Evolutionary conservation across 2,888 invertebrate species (phyloP), one percentile per base, ranked within the genome.

Genomic region (Philonicus albiceps): DNA sequence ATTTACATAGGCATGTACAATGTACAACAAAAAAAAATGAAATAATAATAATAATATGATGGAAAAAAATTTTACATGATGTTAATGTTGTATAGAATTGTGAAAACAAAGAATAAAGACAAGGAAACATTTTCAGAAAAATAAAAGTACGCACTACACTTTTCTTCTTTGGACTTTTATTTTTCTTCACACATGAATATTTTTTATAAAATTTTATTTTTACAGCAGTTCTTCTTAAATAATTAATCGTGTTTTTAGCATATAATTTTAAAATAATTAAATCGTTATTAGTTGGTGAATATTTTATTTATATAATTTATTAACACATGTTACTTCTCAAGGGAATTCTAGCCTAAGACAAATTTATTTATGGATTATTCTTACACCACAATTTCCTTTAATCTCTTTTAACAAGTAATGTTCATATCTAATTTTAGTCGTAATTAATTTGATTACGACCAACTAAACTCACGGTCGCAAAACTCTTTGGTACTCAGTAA

Each of bases 11-110:
- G 78, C 30, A 83, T 83, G 64, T 64, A 64, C 64, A 64, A 64
- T 83, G 64, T 83, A 83, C 37, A 37, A 49, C 34, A 83, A 31
- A 64, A 83, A 31, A 64, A 64, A 64, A 27, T 64, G 64, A 64
- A 64, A n/a, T n/a, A n/a, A n/a, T n/a, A n/a, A n/a, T n/a, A n/a
- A n/a, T n/a, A n/a, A n/a, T n/a, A n/a, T n/a, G n/a, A n/a, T n/a
- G n/a, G 13, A 64, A 22, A 64, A 43, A 49, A 78, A 76, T n/a
- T 83, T 83, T 64, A 83, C 64, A 83, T 37, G 34, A 64, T 43
- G 81, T 64, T 83, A 83, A 83, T 83, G 55, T 64, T 64, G 81
- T 83, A 83, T 64, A 55, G 43, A 55, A 78, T 43, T 78, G 40
- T 43, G 43, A 78, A 40, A 8, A 43, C 22, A 40, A 64, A 55